These are phyloP conservation scores for Tragelaphus strepsiceros DNA, from an alignment of 2,113 vertebrate genomes.

Conservation along the genomic window DNA sequence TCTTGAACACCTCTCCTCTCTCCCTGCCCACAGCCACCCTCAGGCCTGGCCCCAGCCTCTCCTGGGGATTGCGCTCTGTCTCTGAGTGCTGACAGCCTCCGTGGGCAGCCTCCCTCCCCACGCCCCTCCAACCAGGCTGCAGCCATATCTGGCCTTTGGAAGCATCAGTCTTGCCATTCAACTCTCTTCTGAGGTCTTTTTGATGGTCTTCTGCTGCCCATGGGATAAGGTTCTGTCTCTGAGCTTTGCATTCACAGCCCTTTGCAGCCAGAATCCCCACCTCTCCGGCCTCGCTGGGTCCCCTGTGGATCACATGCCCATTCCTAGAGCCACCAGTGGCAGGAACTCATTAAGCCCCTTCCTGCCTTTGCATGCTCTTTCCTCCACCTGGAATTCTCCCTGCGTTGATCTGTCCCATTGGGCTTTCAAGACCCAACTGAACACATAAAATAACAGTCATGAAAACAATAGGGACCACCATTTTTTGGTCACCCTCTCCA, in stretches of 20 bases:
- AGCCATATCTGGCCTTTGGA: background rate
- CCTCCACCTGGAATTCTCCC: background rate
- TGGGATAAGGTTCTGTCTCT: background rate
- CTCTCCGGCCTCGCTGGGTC: background rate
- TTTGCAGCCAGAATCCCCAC: fast-evolving
- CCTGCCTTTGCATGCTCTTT: background rate
- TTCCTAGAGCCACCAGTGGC: background rate
- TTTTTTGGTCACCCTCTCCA: fast-evolving
- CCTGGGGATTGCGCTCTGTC: background rate
- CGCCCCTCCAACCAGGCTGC: fast-evolving
- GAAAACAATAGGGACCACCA: background rate
- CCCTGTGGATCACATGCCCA: fast-evolving
- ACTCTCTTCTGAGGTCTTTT: background rate
- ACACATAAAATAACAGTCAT: background rate
- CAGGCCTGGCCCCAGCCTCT: background rate
- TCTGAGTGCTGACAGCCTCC: background rate
- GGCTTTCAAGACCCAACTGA: background rate
- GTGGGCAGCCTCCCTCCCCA: background rate
- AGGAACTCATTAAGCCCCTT: background rate
- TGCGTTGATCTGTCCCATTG: background rate
- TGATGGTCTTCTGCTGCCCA: background rate
- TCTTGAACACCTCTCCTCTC: background rate
- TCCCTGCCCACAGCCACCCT: background rate
- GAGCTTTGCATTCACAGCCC: background rate
- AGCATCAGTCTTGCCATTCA: background rate